Conservation (phyloP, 2,888 invertebrate genomes). For the Crepidodera aurea region DNA sequence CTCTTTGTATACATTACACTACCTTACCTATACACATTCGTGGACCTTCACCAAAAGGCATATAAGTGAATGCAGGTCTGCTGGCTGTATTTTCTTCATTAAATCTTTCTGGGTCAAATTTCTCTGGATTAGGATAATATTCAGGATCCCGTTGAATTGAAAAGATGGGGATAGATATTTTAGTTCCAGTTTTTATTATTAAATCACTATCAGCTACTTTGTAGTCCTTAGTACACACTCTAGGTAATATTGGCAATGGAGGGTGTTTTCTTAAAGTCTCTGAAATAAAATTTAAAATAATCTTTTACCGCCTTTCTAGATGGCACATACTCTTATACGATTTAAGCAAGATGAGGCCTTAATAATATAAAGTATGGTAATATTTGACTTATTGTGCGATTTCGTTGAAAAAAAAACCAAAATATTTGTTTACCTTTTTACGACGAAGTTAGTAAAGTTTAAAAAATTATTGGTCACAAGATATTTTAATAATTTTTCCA, state of each 20-base stretch:
- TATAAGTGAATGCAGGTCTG: constrained; percentile 31
- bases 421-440: no score
- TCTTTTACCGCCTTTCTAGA: no score
- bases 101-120: constrained; percentile 43
- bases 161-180: constrained; percentile 45
- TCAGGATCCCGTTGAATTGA: constrained; percentile 54
- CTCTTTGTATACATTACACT: no score
- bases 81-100: constrained; percentile 40
- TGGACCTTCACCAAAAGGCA: constrained; percentile 45
- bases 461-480: no score
- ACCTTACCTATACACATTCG: constrained; percentile 49
- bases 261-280: constrained; percentile 57
- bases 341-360: no score
- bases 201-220: constrained; percentile 50
- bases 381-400: no score
- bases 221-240: constrained; percentile 46
- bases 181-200: constrained; percentile 44
- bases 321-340: no score
- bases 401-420: no score
- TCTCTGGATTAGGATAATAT: constrained; percentile 51
- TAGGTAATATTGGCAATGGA: constrained; percentile 43
- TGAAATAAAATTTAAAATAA: constrained; percentile 35
- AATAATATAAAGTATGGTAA: no score
- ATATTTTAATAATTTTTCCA: no score
- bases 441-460: no score